Evolutionary conservation across 2,113 vertebrate genomes (phyloP).

Genomic region (Clupea harengus): DNA sequence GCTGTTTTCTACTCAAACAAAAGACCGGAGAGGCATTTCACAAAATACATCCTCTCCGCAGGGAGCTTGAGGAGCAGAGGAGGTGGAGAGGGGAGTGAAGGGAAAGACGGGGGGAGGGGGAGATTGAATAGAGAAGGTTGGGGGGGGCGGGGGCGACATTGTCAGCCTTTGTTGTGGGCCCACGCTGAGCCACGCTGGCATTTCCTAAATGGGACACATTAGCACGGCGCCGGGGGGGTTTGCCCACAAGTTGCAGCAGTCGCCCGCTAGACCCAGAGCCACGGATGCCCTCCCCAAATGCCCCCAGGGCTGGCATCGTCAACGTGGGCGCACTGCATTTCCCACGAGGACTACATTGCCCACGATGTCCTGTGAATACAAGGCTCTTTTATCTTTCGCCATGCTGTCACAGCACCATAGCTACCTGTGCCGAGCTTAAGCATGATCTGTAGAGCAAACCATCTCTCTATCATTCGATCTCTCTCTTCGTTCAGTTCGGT

Average conservation of each 20-base stretch:
- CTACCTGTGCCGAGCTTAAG: not conserved
- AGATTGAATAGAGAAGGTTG: not conserved
- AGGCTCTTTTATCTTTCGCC: not conserved
- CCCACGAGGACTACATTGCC: not conserved
- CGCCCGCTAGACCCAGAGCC: not conserved
- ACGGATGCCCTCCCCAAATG: not conserved
- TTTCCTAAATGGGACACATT: conserved; percentile 49
- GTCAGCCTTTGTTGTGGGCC: conserved; percentile 55
- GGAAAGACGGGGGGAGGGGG: not conserved
- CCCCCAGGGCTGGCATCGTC: not conserved
- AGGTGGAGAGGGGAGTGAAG: conserved; percentile 21
- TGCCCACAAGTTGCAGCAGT: not conserved
- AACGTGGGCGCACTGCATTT: not conserved
- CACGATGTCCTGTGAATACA: not conserved
- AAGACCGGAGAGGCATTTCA: conserved; percentile 48
- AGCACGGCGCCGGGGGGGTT: conserved; percentile 30
- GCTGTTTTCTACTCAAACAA: conserved; percentile 39
- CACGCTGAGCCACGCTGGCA: conserved; percentile 48
- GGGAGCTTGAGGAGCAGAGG: conserved; percentile 22
- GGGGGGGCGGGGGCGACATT: conserved; percentile 52
- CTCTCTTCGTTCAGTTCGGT: not conserved
- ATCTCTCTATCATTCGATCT: not conserved
- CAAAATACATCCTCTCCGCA: conserved; percentile 47
- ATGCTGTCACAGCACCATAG: too few relatives aligned
- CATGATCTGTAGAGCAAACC: not conserved